These are phyloP conservation scores for Terebella lapidaria DNA, from an alignment of 2,888 invertebrate genomes.

Conservation along the genomic window DNA sequence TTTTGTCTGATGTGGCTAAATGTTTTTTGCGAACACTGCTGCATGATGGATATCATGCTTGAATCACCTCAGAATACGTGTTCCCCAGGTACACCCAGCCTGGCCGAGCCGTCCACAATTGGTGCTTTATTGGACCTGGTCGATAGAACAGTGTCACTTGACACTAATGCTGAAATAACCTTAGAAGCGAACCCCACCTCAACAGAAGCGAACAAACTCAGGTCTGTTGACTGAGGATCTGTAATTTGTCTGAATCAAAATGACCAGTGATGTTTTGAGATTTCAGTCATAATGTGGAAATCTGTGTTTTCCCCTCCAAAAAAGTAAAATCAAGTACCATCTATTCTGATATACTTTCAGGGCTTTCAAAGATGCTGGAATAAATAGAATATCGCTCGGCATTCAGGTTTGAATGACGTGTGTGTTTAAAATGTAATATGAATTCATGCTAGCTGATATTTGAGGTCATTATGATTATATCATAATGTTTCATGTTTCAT, in stretches of 20 bases:
- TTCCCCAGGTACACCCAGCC: conserved; percentile 47
- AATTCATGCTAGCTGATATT: not conserved
- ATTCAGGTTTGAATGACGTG: conserved; percentile 31
- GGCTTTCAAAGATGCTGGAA: conserved; percentile 36
- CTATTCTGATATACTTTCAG: too few species aligned
- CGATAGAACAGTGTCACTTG: conserved; percentile 16
- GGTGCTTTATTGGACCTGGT: conserved; percentile 28
- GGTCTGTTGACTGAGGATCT: conserved; percentile 27
- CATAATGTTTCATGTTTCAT: too few species aligned
- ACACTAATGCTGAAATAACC: conserved; percentile 33
- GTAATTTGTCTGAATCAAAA: too few species aligned
- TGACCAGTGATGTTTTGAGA: too few species aligned
- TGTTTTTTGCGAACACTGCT: too few species aligned
- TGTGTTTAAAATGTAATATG: not conserved
- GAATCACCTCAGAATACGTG: too few species aligned
- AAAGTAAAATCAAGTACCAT: too few species aligned
- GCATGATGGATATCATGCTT: too few species aligned
- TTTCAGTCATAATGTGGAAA: too few species aligned
- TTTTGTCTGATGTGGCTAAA: too few species aligned
- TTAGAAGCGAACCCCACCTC: conserved; percentile 45
- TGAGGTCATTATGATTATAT: not conserved
- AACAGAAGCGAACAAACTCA: conserved; percentile 31
- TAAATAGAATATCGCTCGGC: conserved; percentile 43
- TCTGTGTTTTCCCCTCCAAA: too few species aligned
- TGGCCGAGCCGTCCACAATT: conserved; percentile 36